phyloP scores from a whole-genome alignment of 2,113 vertebrate species.

The Osmerus mordax region DNA sequence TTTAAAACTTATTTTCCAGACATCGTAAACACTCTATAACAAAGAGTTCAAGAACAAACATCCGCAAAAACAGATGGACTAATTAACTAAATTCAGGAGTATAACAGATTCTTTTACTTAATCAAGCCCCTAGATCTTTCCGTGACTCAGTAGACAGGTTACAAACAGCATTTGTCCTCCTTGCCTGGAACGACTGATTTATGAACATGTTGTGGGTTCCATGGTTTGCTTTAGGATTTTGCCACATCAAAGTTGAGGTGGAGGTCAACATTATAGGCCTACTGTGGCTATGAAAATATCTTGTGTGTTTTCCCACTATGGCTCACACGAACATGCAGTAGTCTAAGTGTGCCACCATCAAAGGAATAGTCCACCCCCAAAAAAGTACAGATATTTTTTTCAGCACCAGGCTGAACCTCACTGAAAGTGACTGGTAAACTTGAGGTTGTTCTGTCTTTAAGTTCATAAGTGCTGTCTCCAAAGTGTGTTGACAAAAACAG shows the following conservation, averaged over 20 bases:
- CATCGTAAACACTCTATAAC: too few relatives aligned
- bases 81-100: background rate
- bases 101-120: background rate
- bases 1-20: too few relatives aligned
- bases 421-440: too few relatives aligned
- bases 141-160: slow-evolving; percentile 10
- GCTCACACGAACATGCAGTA: slow-evolving; percentile 35
- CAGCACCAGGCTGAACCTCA: slow-evolving; percentile 12
- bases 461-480: too few relatives aligned
- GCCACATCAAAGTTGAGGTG: slow-evolving; percentile 59
- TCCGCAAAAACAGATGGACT: background rate
- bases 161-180: slow-evolving; percentile 21
- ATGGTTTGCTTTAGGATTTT: slow-evolving; percentile 43
- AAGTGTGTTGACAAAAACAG: too few relatives aligned
- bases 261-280: slow-evolving; percentile 47
- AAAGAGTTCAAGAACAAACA: background rate
- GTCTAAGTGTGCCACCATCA: slow-evolving; percentile 33
- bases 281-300: slow-evolving; percentile 56
- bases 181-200: slow-evolving; percentile 47
- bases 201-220: slow-evolving; percentile 56
- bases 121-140: background rate
- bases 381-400: slow-evolving; percentile 43
- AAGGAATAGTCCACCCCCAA: slow-evolving; percentile 18
- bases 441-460: too few relatives aligned
- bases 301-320: slow-evolving; percentile 46